Conservation (phyloP, 2,113 vertebrate species). For the Psittacus erithacus region DNA sequence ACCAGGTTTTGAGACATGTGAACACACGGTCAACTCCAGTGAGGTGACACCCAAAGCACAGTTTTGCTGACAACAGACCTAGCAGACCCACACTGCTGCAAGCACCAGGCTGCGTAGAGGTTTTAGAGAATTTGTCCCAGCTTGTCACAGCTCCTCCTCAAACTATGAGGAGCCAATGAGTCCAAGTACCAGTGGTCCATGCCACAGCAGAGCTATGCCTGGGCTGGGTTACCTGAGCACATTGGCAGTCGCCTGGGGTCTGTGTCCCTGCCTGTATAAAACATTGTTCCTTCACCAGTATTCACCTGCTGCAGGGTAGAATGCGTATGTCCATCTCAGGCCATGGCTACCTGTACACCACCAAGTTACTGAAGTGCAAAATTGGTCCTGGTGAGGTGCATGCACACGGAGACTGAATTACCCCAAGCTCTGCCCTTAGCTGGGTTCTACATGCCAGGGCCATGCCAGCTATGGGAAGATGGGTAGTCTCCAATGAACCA, state of each 20-base stretch:
- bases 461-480: background rate
- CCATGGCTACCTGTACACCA: background rate
- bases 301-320: background rate
- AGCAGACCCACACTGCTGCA: background rate
- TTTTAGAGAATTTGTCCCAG: background rate
- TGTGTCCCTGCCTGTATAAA: background rate
- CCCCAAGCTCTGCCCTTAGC: rapidly evolving
- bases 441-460: background rate
- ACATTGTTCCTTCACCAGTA: background rate
- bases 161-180: background rate
- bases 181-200: background rate
- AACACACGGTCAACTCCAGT: rapidly evolving
- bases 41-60: background rate
- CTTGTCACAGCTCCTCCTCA: background rate
- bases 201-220: background rate
- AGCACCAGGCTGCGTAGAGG: rapidly evolving
- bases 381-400: background rate
- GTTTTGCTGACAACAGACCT: background rate
- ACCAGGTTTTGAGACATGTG: background rate
- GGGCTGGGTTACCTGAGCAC: background rate
- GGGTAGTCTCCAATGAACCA: background rate
- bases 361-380: background rate
- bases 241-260: background rate
- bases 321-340: background rate
- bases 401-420: background rate